A percentile compares a stretch with the other conserved stretches of the same genome.
phyloP scores from a whole-genome alignment of 2,888 invertebrate species.

The Hemicrepidius hirtus region DNA sequence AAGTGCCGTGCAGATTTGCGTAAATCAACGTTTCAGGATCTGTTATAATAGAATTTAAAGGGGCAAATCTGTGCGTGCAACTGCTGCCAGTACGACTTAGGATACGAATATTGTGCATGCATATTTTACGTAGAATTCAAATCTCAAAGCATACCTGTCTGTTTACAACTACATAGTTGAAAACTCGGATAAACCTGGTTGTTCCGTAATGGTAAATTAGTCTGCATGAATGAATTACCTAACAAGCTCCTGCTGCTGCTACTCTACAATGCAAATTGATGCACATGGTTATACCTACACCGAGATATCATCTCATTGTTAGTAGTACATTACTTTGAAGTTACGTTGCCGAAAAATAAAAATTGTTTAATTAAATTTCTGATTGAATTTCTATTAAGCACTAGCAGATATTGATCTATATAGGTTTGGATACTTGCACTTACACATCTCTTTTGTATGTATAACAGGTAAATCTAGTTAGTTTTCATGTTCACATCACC shows the following conservation, averaged over 20 bases:
- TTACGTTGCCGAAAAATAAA: background rate
- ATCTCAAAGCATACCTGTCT: background rate
- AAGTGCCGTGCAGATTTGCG: conserved; percentile 22
- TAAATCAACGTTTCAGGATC: conserved; percentile 16
- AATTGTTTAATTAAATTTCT: background rate
- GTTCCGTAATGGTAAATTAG: conserved; percentile 33
- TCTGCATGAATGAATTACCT: conserved; percentile 34
- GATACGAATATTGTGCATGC: conserved; percentile 2
- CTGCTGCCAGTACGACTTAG: conserved; percentile 7
- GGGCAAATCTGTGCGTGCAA: conserved; percentile 14
- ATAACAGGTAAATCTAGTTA: too few relatives aligned
- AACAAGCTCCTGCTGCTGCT: conserved; percentile 17
- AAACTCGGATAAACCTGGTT: conserved; percentile 25
- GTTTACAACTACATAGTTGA: conserved; percentile 31
- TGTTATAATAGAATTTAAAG: conserved; percentile 18
- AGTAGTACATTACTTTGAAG: background rate
- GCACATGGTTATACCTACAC: conserved; percentile 27
- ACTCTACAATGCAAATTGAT: conserved; percentile 37
- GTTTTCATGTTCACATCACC: too few relatives aligned
- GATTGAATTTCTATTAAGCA: too few relatives aligned
- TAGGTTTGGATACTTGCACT: too few relatives aligned
- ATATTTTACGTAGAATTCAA: background rate
- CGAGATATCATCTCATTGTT: conserved; percentile 2
- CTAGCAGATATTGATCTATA: too few relatives aligned
- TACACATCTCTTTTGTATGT: too few relatives aligned